These are phyloP conservation scores for Lysiphlebus fabarum DNA, from an alignment of 1,140 invertebrate species.

Conservation along the genomic window DNA sequence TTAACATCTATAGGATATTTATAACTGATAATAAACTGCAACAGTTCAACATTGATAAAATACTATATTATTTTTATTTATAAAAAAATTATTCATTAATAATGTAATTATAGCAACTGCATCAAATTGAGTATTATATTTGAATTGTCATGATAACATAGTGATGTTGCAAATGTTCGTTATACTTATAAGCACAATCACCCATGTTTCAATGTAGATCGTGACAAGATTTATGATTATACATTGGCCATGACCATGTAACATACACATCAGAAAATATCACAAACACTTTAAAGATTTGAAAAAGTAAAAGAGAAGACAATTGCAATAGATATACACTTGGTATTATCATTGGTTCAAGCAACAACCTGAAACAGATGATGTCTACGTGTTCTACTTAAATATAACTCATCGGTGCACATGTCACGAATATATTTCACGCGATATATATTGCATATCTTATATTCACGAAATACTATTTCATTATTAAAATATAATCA, in stretches of 20 bases:
- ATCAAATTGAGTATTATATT: background rate
- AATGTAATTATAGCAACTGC: background rate
- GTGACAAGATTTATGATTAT: conserved; percentile 1
- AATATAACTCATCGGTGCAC: background rate
- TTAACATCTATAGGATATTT: conserved; percentile 35
- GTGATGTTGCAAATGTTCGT: background rate
- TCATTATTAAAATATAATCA: conserved; percentile 1
- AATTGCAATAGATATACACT: conserved; percentile 1
- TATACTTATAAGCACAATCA: too few relatives aligned
- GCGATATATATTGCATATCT: background rate
- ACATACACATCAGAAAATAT: conserved; percentile 11
- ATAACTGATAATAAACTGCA: conserved; percentile 37
- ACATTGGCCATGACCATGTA: conserved; percentile 12
- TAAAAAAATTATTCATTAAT: background rate
- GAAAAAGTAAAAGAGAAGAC: background rate
- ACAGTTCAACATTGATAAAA: background rate
- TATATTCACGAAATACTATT: background rate
- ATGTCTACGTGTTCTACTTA: conserved; percentile 11
- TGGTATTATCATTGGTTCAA: conserved; percentile 6
- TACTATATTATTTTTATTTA: background rate
- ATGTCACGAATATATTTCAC: conserved; percentile 6
- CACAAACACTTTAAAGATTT: background rate
- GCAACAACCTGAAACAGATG: conserved; percentile 13
- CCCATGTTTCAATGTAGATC: conserved; percentile 1
- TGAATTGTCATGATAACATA: too few relatives aligned